Evolutionary conservation across 1,140 invertebrate species (phyloP), one percentile per base, ranked within the genome.

Genomic region (Vanessa atalanta): DNA sequence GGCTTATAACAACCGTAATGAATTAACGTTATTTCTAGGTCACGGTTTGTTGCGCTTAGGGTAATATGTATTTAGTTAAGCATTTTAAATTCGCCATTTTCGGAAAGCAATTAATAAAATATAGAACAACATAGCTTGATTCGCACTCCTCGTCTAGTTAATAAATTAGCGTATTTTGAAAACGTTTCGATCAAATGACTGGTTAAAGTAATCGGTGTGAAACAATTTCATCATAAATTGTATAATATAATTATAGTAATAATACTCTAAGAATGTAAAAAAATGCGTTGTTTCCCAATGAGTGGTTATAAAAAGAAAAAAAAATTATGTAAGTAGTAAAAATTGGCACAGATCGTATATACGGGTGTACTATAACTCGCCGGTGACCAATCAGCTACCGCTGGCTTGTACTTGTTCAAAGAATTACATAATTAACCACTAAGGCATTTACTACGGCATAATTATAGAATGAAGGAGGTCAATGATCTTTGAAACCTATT

Each of bases 391-490:
- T 55, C 71, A 57, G 61, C 70, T 60, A 31, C 15, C 55, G 64
- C 23, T 11, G 47, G 43, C 65, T 67, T 60, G 67, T 67, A 73
- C 63, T 65, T 65, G 73, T 55, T 70, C 55, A 23, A 20, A n/a
- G 31, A 47, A 64, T 70, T 75, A 50, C 51, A 57, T 75, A 75
- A 75, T 75, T 70, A 70, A 47, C 63, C 72, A 73, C 55, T 26
- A 65, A 75, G 67, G 67, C 66, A 57, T 65, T 70, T 67, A 70
- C 68, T 70, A 70, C 63, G 69, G 48, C 48, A 64, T 69, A 70
- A 70, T 74, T 67, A 75, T 55, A 71, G 26, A 70, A 65, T 63
- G 57, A 74, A 75, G 37, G 65, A 67, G 64, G 73, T 75, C 73
- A 71, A 67, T 75, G 69, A 75, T 70, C 73, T 71, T 75, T 67